Evolutionary conservation across 2,888 invertebrate genomes (phyloP), one percentile per base, ranked within the genome.

Genomic region (Esperia sulphurella): DNA sequence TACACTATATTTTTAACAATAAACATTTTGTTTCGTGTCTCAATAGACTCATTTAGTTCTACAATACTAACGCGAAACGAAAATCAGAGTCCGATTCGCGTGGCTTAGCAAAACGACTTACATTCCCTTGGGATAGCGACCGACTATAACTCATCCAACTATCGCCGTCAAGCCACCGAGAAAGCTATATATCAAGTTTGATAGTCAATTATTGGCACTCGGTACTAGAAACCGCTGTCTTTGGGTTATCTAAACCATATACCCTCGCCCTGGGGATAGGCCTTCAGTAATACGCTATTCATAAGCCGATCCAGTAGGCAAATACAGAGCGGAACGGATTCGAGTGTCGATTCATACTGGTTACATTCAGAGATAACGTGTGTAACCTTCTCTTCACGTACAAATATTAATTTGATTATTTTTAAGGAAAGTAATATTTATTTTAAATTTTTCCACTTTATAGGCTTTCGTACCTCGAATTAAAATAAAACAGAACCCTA

Each of bases 131-230:
- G 71, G 79, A 79, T 63, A 62, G 54, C 52, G 61, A 61, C 63
- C 63, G 59, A 58, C 76, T 63, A 83, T 87, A 85, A 83, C 78
- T 86, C 82, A 85, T 79, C 76, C 65, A 77, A 81, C 79, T 83
- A 83, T 81, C 76, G 75, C 70, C 75, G 77, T 79, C 76, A 78
- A 77, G 68, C 74, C 75, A 68, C 75, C 74, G 66, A 80, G 80
- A 79, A 75, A 77, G 74, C 84, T 76, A 84, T 87, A 83, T 79
- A 83, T 87, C 83, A 87, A 82, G 71, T 85, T 85, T 84, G 85
- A 85, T 86, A 83, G 86, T 86, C 85, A 85, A 86, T 88, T 87
- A 87, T 87, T 83, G 81, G 79, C 80, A 82, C 78, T 85, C 71
- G 79, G 80, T 73, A 72, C 78, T 78, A 60, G 72, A 68, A 81